Evolutionary conservation across 2,888 invertebrate species (phyloP).

Genomic region (Dascillus cervinus): DNA sequence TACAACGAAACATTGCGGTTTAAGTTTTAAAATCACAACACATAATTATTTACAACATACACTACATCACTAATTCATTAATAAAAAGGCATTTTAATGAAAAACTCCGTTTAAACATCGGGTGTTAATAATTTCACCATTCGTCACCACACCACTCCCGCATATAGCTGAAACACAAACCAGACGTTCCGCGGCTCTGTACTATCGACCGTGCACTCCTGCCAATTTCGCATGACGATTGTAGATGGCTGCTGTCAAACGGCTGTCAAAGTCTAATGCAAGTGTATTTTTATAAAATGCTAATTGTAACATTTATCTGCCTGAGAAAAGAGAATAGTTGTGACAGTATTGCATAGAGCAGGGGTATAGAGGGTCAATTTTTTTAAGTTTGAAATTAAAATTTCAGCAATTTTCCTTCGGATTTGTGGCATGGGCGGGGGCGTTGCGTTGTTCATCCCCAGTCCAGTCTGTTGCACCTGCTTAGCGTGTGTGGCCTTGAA

Average conservation of each 20-base stretch:
- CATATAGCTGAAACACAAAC: conserved; percentile 21
- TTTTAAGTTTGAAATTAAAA: no score
- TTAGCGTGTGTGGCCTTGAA: conserved; percentile 18
- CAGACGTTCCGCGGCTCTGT: no score
- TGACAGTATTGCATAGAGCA: no score
- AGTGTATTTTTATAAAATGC: no score
- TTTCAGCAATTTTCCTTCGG: no score
- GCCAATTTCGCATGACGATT: no score
- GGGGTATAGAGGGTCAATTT: no score
- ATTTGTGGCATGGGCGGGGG: not conserved
- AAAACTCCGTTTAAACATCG: conserved; percentile 25
- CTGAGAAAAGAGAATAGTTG: no score
- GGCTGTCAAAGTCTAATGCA: no score
- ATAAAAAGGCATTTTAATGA: conserved; percentile 8
- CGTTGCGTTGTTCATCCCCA: not conserved
- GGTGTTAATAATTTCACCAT: conserved; percentile 21
- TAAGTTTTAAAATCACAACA: conserved; percentile 16
- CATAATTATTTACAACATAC: conserved; percentile 15
- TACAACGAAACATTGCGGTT: conserved; percentile 80
- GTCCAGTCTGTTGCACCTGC: conserved; percentile 18
- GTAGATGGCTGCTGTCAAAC: no score
- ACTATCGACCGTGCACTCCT: no score
- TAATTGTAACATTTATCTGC: no score
- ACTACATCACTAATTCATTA: conserved; percentile 12
- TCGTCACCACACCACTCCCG: conserved; percentile 31